Evolutionary conservation across 1,140 invertebrate species (phyloP).

Genomic region (Platorchestia sp.): DNA sequence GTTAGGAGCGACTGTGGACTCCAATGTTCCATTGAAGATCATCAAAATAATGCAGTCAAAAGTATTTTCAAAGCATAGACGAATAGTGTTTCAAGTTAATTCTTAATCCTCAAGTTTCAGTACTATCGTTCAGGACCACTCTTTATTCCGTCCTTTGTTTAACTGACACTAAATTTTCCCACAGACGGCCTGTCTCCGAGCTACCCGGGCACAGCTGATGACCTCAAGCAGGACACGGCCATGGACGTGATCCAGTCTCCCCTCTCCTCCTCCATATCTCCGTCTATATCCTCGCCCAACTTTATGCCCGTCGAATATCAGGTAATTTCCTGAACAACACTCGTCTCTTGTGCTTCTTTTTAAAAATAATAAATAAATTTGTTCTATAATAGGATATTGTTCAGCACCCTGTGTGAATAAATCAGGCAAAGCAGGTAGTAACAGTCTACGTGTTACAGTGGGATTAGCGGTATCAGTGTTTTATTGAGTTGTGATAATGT

Average conservation of each 20-base stretch:
- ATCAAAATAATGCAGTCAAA: too few species aligned
- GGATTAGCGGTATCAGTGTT: too few species aligned
- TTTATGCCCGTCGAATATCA: constrained; percentile 47
- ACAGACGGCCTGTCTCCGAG: constrained; percentile 20
- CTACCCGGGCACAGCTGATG: background rate
- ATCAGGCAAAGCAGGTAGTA: background rate
- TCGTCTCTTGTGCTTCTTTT: background rate
- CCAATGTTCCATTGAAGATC: too few species aligned
- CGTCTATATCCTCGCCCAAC: constrained; percentile 13
- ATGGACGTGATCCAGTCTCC: constrained; percentile 43
- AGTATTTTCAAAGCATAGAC: too few species aligned
- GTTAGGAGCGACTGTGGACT: too few species aligned
- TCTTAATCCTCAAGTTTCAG: too few species aligned
- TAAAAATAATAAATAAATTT: background rate
- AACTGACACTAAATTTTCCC: background rate
- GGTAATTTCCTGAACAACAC: background rate
- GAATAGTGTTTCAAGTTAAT: too few species aligned
- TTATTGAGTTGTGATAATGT: too few species aligned
- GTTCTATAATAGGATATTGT: too few species aligned
- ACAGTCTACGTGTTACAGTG: background rate
- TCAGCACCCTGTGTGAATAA: too few species aligned
- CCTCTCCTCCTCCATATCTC: constrained; percentile 29
- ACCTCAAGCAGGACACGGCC: constrained; percentile 50
- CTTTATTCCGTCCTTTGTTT: background rate
- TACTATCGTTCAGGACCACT: background rate